Evolutionary conservation across 2,888 invertebrate genomes (phyloP).

Genomic region (Cyrtodaria siliqua): DNA sequence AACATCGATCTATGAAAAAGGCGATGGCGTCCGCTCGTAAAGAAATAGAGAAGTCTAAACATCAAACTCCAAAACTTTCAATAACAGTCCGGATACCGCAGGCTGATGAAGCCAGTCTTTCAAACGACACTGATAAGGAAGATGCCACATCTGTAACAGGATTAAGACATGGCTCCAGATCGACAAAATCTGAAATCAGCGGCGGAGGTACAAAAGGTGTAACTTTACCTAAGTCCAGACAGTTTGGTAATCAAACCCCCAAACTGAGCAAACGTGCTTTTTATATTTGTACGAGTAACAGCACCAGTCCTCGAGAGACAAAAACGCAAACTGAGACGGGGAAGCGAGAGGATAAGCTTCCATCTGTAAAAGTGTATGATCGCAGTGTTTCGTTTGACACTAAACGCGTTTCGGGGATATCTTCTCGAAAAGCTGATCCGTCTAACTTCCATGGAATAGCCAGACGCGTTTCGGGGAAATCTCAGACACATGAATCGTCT

Average conservation of each 20-base stretch:
- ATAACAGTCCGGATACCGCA: constrained; percentile 53
- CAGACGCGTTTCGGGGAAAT: too few species aligned
- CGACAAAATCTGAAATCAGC: background rate
- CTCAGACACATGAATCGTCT: too few species aligned
- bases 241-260: too few species aligned
- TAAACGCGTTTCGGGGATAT: background rate
- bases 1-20: constrained; percentile 59
- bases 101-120: constrained; percentile 19
- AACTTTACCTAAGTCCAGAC: too few species aligned
- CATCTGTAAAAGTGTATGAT: constrained; percentile 1
- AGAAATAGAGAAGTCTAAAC: constrained; percentile 35
- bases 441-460: too few species aligned
- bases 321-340: background rate
- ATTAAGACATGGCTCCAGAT: background rate
- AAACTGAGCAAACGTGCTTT: too few species aligned
- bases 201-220: background rate
- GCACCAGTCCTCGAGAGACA: too few species aligned
- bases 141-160: background rate
- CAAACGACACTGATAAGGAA: background rate
- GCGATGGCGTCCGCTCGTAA: constrained; percentile 38
- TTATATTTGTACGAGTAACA: too few species aligned
- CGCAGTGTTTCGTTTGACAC: constrained; percentile 9
- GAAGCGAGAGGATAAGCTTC: constrained; percentile 5
- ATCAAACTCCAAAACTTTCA: constrained; percentile 13
- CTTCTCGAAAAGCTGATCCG: too few species aligned